Conservation (phyloP, 1,140 invertebrate species). For the Drosophila orena region DNA sequence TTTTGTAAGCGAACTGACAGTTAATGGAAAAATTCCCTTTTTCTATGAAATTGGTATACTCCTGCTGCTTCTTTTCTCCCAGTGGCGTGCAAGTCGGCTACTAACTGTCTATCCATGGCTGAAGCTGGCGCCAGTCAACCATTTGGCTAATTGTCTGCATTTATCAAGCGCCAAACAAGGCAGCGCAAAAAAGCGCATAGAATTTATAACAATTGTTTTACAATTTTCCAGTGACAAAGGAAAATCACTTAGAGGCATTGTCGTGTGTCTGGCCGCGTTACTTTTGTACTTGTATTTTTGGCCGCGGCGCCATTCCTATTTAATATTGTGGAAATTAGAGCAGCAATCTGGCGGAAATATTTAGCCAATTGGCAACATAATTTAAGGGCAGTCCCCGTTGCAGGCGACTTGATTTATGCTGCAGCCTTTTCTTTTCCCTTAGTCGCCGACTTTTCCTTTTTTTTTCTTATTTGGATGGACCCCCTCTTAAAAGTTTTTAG, state of each 20-base stretch:
- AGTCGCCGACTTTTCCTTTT: conserved; percentile 20
- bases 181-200: conserved; percentile 54
- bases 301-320: conserved; percentile 60
- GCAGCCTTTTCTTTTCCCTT: conserved; percentile 47
- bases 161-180: conserved; percentile 69
- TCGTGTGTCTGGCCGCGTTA: conserved; percentile 36
- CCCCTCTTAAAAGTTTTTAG: conserved; percentile 13
- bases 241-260: conserved; percentile 50
- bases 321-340: conserved; percentile 56
- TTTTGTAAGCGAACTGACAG: not conserved
- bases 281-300: conserved; percentile 67
- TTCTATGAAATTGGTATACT: not conserved
- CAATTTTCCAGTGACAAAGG: conserved; percentile 58
- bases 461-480: not conserved
- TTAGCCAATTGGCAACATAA: conserved; percentile 76
- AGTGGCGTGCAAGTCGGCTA: conserved; percentile 7
- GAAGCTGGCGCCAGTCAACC: conserved; percentile 70
- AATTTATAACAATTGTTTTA: conserved; percentile 81
- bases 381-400: conserved; percentile 51
- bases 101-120: conserved; percentile 44
- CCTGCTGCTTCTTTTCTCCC: conserved; percentile 5
- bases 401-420: conserved; percentile 65
- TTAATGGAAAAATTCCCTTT: no score
- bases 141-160: conserved; percentile 81
- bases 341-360: conserved; percentile 65